Evolutionary conservation across 2,888 invertebrate genomes (phyloP).

Genomic region (Mythimna vitellina): DNA sequence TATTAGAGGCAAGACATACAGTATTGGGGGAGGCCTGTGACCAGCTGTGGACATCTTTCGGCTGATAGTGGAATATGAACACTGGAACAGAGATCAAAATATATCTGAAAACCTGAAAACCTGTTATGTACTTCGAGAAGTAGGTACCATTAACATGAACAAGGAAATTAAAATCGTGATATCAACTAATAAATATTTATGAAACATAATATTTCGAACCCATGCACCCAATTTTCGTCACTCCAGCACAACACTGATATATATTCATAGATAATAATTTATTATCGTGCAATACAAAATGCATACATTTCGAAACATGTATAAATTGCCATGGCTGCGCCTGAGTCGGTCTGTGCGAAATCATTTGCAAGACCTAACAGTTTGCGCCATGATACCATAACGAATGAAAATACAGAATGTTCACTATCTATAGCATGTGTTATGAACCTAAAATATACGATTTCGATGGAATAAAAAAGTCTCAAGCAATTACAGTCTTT

Average conservation of each 20-base stretch:
- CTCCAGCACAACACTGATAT: constrained; percentile 32
- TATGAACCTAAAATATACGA: neutral
- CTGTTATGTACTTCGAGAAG: too few species aligned
- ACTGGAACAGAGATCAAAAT: too few species aligned
- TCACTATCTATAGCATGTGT: neutral
- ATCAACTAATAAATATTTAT: constrained; percentile 26
- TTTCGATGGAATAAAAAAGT: neutral
- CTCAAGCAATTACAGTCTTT: neutral
- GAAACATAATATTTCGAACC: constrained; percentile 32
- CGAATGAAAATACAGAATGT: constrained; percentile 41
- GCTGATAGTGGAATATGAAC: too few species aligned
- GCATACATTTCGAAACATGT: constrained; percentile 67
- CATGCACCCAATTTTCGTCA: constrained; percentile 37
- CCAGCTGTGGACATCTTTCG: too few species aligned
- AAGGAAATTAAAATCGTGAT: constrained; percentile 29
- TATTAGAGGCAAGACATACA: too few species aligned
- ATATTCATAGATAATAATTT: constrained; percentile 65
- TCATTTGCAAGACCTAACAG: constrained; percentile 69
- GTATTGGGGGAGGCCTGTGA: too few species aligned
- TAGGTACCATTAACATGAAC: neutral
- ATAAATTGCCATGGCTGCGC: constrained; percentile 71
- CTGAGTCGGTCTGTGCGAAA: constrained; percentile 64
- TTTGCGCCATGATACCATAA: constrained; percentile 49
- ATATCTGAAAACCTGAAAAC: too few species aligned
- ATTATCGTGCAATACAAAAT: constrained; percentile 71